phyloP scores from a whole-genome alignment of 2,888 invertebrate genomes.

The Drosophila atripex region DNA sequence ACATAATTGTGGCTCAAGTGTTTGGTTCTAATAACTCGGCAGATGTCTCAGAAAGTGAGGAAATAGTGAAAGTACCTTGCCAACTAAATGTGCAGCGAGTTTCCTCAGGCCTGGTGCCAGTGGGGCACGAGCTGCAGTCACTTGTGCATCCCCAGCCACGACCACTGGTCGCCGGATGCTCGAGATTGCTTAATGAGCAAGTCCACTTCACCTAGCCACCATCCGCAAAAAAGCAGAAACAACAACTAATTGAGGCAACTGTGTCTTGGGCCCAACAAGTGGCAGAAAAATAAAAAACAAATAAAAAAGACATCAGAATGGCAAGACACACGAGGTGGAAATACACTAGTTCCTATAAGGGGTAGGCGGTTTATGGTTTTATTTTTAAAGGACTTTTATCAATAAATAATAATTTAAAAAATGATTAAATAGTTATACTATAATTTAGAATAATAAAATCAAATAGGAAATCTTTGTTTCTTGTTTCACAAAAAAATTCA shows the following conservation, averaged over 20 bases:
- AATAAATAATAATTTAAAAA: no score
- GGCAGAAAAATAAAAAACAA: constrained; percentile 6
- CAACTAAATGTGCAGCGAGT: neutral
- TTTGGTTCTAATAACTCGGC: constrained; percentile 5
- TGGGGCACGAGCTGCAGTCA: constrained; percentile 24
- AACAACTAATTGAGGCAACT: constrained; percentile 45
- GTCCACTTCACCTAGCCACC: constrained; percentile 14
- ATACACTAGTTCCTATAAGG: no score
- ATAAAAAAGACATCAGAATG: constrained; percentile 8
- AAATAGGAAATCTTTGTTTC: no score
- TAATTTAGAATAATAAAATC: no score
- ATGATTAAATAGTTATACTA: no score
- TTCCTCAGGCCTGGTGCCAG: constrained; percentile 4
- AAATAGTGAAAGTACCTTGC: constrained; percentile 17
- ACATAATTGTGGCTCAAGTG: constrained; percentile 4
- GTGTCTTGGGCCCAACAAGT: constrained; percentile 33
- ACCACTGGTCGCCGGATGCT: constrained; percentile 35
- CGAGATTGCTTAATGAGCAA: constrained; percentile 37
- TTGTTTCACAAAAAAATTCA: no score
- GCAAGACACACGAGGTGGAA: neutral
- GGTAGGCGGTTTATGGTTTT: no score
- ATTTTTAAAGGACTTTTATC: no score
- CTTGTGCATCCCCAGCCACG: constrained; percentile 4
- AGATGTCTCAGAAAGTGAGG: constrained; percentile 2
- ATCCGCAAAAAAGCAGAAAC: constrained; percentile 25